These are phyloP conservation scores for Pseudococcus viburni DNA, from an alignment of 2,888 invertebrate genomes.

Conservation along the genomic window DNA sequence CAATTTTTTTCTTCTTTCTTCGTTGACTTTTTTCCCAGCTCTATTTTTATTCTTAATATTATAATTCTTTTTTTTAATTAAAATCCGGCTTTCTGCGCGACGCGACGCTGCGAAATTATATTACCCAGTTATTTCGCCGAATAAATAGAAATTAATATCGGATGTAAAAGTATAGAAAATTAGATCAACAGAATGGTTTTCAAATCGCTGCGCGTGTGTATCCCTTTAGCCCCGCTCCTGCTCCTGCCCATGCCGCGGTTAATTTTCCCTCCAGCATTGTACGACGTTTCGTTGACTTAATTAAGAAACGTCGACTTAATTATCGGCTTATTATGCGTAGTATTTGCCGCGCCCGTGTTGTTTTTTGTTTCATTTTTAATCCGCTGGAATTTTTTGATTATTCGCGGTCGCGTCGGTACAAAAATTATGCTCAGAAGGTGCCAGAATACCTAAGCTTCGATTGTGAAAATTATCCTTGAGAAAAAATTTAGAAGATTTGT, in stretches of 20 bases:
- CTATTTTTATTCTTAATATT: constrained; percentile 26
- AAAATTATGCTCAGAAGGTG: too few relatives aligned
- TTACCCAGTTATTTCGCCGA: neutral
- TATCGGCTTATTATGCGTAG: neutral
- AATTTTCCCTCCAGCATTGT: neutral
- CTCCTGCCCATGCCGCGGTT: neutral
- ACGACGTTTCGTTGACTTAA: constrained; percentile 2
- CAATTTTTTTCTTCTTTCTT: neutral
- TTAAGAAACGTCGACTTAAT: constrained; percentile 22
- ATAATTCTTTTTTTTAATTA: constrained; percentile 13
- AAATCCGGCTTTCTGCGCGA: neutral
- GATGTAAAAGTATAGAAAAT: constrained; percentile 24
- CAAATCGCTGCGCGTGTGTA: neutral
- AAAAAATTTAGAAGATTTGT: too few relatives aligned
- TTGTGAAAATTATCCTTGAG: too few relatives aligned
- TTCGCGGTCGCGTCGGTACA: too few relatives aligned
- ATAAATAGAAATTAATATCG: constrained; percentile 42
- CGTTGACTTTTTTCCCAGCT: neutral
- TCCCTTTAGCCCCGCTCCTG: neutral
- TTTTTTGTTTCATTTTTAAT: too few relatives aligned
- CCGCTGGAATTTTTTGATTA: too few relatives aligned
- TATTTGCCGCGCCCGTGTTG: neutral
- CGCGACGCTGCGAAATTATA: neutral
- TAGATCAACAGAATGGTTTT: constrained; percentile 39
- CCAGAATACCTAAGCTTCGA: too few relatives aligned